Evolutionary conservation across 2,888 invertebrate genomes (phyloP), one percentile per base, ranked within the genome.

Genomic region (Chorisops tibialis): DNA sequence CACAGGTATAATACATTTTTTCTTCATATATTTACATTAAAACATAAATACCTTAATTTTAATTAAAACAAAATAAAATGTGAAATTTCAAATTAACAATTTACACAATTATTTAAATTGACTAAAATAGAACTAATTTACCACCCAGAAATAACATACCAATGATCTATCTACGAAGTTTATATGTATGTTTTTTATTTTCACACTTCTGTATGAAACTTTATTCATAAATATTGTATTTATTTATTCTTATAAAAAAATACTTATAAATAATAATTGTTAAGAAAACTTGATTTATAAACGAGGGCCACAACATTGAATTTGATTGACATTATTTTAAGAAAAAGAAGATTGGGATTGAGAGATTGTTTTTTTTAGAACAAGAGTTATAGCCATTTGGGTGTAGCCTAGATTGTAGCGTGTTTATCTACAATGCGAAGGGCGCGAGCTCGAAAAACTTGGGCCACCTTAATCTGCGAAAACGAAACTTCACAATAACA

Each of bases 31-130:
- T 16, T 18, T 22, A 37, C 30, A 39, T 39, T 50, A 16, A n/a
- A 35, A 54, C 16, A 51, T 9, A 54, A 39, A 54, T 22, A 52
- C 9, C 6, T 11, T 18, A 41, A 21, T 54, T 14, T 54, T 16
- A 4, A 16, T 19, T 38, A 2, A 14, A 9, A 38, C 2, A 18
- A 24, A 54, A 14, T 9, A 30, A 30, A 30, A 30, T 12, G 22
- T n/a, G 22, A 41, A 54, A 21, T 47, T 47, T 7, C 19, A 21
- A 16, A 5, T 16, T 11, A 39, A 5, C 5, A 12, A n/a, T 14
- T 14, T 43, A 43, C 11, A 43, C 16, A 43, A 18, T 43, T 43
- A 43, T 19, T 9, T 4, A 16, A 43, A 9, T n/a, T 43, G 9
- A 43, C 30, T 30, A 30, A 30, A 30, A 2, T 30, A 30, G 5